phyloP scores from a whole-genome alignment of 2,797 vertebrate genomes.

The Tenualosa ilisha region DNA sequence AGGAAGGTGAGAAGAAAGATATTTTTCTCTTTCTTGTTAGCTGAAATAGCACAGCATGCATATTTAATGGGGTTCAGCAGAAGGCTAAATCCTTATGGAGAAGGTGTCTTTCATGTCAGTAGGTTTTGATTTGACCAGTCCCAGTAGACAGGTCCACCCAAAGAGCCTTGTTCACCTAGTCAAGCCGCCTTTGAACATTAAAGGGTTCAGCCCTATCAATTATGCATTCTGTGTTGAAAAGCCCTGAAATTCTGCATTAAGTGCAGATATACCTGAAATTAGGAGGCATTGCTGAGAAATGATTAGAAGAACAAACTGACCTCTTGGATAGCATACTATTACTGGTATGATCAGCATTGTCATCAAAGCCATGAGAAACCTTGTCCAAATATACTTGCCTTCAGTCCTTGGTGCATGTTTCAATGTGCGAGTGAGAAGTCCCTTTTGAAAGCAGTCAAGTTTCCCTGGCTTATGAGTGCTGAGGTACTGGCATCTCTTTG shows the following conservation, averaged over 20 bases:
- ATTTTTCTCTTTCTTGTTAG: conserved; percentile 19
- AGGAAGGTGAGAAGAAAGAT: background rate
- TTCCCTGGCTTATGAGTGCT: background rate
- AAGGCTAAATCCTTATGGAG: conserved; percentile 38
- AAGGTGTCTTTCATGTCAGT: conserved; percentile 47
- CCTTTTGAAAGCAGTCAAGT: background rate
- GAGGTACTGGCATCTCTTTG: conserved; percentile 16
- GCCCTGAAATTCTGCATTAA: conserved; percentile 32
- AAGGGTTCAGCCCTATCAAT: conserved; percentile 45
- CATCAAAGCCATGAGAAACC: background rate
- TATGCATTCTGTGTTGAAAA: conserved; percentile 49
- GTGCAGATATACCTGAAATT: conserved; percentile 25
- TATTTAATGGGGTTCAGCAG: conserved; percentile 44
- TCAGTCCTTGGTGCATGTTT: background rate
- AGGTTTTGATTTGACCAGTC: conserved; percentile 47
- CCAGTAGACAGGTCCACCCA: conserved; percentile 44
- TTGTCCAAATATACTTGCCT: background rate
- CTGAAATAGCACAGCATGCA: conserved; percentile 20
- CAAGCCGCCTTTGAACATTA: conserved; percentile 46
- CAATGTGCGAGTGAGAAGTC: background rate
- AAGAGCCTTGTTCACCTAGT: conserved; percentile 44
- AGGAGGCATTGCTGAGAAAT: background rate
- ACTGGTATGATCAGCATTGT: background rate
- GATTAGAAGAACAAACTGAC: no score
- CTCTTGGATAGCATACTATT: background rate